Conservation (phyloP, 2,888 invertebrate species). For the Phragmatobia fuliginosa region DNA sequence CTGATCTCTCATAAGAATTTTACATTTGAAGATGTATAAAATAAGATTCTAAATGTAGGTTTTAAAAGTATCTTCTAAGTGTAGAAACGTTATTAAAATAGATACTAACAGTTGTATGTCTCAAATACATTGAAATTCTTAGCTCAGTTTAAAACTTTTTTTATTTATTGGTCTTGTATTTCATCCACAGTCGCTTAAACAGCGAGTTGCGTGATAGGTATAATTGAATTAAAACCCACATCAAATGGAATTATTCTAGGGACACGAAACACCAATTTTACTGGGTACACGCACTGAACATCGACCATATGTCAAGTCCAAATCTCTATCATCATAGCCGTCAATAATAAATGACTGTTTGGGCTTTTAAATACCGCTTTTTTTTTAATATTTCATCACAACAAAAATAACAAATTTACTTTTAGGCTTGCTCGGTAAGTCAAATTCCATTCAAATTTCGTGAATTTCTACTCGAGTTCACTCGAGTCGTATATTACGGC, state of each 20-base stretch:
- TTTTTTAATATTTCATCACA: not conserved
- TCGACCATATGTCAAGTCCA: not conserved
- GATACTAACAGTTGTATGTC: not conserved
- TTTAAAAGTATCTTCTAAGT: not conserved
- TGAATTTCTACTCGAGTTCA: not conserved
- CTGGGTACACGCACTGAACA: constrained; percentile 48
- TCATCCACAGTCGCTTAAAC: constrained; percentile 44
- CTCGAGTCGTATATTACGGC: not conserved
- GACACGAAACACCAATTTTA: constrained; percentile 70
- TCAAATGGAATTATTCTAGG: constrained; percentile 68
- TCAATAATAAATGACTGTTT: not conserved
- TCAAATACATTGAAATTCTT: constrained; percentile 30
- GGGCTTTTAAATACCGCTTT: not conserved
- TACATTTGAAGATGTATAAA: not conserved
- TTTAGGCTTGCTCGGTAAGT: not conserved
- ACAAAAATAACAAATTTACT: not conserved
- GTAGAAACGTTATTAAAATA: constrained; percentile 8
- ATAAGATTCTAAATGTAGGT: too few species aligned
- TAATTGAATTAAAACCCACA: constrained; percentile 75
- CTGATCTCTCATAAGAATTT: not conserved
- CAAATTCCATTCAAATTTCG: not conserved
- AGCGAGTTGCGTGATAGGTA: constrained; percentile 66
- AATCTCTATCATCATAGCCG: not conserved
- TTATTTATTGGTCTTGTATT: constrained; percentile 36
- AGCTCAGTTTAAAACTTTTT: constrained; percentile 26